Conservation (phyloP, 2,797 vertebrate species). For the Rhadinocentrus ornatus region DNA sequence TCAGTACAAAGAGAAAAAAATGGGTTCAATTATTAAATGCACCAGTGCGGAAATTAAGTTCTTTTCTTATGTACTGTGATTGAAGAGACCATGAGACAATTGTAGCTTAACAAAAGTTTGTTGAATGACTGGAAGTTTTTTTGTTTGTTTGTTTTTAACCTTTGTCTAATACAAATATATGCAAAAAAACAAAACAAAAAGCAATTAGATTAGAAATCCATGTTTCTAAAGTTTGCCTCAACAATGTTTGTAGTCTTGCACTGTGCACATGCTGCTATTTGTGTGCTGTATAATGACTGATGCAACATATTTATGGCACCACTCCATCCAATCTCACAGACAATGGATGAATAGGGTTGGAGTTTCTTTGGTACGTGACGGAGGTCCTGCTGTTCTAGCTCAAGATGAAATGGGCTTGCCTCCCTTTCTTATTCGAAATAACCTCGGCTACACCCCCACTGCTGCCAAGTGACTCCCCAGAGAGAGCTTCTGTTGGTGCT, state of each 20-base stretch:
- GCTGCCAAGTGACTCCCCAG: constrained; percentile 78
- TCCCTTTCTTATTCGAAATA: constrained; percentile 83
- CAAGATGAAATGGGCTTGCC: constrained; percentile 79
- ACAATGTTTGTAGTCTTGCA: constrained; percentile 31
- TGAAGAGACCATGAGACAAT: constrained; percentile 34
- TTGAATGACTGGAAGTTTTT: neutral
- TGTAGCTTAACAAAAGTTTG: constrained; percentile 6
- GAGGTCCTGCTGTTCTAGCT: constrained; percentile 79
- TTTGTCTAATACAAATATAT: constrained; percentile 4
- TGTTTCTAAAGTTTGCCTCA: neutral
- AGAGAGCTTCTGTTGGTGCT: constrained; percentile 83
- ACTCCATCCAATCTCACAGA: constrained; percentile 72
- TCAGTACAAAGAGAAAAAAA: constrained; percentile 69
- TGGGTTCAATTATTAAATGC: constrained; percentile 77
- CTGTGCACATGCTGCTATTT: constrained; percentile 61
- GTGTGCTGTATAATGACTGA: constrained; percentile 50
- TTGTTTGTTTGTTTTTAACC: neutral
- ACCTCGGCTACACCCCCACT: constrained; percentile 70
- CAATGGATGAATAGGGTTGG: constrained; percentile 80
- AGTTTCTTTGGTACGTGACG: constrained; percentile 78
- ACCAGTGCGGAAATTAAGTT: constrained; percentile 61
- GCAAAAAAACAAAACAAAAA: too few relatives aligned
- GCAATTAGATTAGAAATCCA: neutral
- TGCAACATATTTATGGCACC: constrained; percentile 77
- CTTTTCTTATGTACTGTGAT: constrained; percentile 57